These are phyloP conservation scores for Isurus oxyrinchus DNA, from an alignment of 2,113 vertebrate genomes.

Conservation along the genomic window DNA sequence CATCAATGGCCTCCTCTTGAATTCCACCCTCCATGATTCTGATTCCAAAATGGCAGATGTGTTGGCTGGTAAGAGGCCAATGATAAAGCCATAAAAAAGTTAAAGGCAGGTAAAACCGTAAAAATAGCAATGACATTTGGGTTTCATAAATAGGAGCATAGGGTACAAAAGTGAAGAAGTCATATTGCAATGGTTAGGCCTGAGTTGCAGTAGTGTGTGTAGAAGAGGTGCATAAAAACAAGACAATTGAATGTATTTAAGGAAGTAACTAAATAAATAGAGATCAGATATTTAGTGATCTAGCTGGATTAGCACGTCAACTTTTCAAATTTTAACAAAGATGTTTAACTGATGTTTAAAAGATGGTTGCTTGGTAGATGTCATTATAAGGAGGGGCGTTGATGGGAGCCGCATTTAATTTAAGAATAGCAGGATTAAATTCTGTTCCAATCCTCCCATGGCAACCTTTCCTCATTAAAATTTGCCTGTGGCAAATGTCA, in stretches of 20 bases:
- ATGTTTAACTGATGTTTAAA: neutral
- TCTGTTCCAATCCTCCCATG: neutral
- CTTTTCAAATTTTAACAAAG: neutral
- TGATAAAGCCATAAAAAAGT: neutral
- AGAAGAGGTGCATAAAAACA: neutral
- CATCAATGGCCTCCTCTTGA: neutral
- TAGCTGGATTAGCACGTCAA: neutral
- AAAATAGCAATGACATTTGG: neutral
- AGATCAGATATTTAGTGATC: neutral
- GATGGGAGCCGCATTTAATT: neutral
- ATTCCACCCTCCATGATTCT: neutral
- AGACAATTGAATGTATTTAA: neutral
- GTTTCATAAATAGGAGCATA: neutral
- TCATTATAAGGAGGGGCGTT: neutral
- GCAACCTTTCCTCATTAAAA: neutral
- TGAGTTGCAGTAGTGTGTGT: neutral
- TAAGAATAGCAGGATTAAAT: neutral
- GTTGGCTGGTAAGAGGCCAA: neutral
- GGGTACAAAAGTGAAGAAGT: no score
- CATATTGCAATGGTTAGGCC: neutral
- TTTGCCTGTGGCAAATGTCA: neutral
- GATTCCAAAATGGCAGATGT: neutral
- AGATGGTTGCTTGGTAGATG: neutral
- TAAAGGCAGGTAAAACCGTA: neutral
- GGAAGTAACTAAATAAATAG: neutral